These are phyloP conservation scores for Epizoanthus rinbou DNA, from an alignment of 92 coral and sea anemone genomes.

Conservation along the genomic window DNA sequence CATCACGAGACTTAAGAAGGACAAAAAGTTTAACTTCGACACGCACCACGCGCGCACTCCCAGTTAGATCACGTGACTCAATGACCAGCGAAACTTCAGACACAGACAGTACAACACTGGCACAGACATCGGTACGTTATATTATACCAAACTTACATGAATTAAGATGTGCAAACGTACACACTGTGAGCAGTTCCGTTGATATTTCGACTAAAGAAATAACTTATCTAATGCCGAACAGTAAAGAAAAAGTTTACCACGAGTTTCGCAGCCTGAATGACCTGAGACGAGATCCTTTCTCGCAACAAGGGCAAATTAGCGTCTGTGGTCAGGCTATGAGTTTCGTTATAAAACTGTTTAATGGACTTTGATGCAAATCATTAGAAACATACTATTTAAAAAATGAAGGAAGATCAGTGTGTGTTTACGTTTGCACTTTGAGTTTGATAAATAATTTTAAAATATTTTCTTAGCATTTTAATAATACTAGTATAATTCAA, in stretches of 20 bases:
- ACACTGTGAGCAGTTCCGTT: not conserved
- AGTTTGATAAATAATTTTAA: not conserved
- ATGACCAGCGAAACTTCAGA: slow-evolving; percentile 78
- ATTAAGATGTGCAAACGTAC: not conserved
- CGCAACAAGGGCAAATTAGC: no score
- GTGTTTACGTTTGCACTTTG: not conserved
- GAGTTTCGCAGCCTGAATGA: no score
- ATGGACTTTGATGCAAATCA: not conserved
- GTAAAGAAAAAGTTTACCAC: no score
- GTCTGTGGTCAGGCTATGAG: no score
- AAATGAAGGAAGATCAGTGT: not conserved
- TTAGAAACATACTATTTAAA: not conserved
- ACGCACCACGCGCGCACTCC: slow-evolving; percentile 3
- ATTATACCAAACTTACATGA: not conserved
- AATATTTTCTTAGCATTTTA: not conserved
- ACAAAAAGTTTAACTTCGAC: slow-evolving; percentile 45
- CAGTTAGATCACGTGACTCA: slow-evolving; percentile 31
- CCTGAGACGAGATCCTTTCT: no score
- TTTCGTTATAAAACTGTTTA: not conserved
- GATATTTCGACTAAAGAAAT: not conserved
- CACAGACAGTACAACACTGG: slow-evolving; percentile 79
- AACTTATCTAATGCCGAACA: not conserved
- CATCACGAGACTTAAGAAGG: slow-evolving; percentile 54
- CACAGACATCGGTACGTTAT: slow-evolving; percentile 69
- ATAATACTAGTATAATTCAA: not conserved